Evolutionary conservation across 2,113 vertebrate species (phyloP).

Genomic region (Machaerirhynchus nigripectus): DNA sequence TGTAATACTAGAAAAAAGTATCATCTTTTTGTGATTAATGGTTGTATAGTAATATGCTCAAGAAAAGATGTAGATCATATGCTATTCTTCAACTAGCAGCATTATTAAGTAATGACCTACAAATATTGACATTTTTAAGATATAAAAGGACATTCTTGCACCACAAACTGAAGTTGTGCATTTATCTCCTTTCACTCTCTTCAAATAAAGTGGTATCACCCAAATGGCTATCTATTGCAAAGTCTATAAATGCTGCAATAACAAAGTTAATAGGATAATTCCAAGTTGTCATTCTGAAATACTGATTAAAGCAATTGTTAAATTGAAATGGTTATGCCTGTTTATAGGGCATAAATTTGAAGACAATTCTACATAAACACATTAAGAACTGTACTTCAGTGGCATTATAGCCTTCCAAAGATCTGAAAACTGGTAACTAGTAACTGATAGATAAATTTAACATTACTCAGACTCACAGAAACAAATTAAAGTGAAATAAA

Average conservation of each 20-base stretch:
- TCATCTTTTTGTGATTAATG: background rate
- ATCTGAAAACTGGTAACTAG: background rate
- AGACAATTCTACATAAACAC: slow-evolving; percentile 17
- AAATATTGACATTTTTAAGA: slow-evolving; percentile 14
- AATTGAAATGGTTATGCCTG: slow-evolving; percentile 37
- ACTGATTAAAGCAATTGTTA: slow-evolving; percentile 65
- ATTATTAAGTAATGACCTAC: background rate
- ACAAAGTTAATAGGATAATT: slow-evolving; percentile 64
- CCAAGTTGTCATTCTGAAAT: slow-evolving; percentile 58
- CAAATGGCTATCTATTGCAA: background rate
- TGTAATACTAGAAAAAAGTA: background rate
- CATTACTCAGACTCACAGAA: background rate
- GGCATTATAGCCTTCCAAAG: background rate
- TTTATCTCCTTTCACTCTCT: background rate
- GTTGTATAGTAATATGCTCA: background rate
- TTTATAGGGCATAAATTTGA: slow-evolving; percentile 35
- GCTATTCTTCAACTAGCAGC: background rate
- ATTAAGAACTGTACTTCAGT: slow-evolving; percentile 40
- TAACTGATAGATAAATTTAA: background rate
- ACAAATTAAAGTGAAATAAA: background rate
- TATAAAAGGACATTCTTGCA: background rate
- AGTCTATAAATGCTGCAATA: slow-evolving; percentile 52
- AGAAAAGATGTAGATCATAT: background rate
- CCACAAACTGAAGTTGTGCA: background rate
- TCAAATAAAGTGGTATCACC: background rate